Evolutionary conservation across 2,888 invertebrate genomes (phyloP), one percentile per base, ranked within the genome.

Genomic region (Omphaloscelis lunosa): DNA sequence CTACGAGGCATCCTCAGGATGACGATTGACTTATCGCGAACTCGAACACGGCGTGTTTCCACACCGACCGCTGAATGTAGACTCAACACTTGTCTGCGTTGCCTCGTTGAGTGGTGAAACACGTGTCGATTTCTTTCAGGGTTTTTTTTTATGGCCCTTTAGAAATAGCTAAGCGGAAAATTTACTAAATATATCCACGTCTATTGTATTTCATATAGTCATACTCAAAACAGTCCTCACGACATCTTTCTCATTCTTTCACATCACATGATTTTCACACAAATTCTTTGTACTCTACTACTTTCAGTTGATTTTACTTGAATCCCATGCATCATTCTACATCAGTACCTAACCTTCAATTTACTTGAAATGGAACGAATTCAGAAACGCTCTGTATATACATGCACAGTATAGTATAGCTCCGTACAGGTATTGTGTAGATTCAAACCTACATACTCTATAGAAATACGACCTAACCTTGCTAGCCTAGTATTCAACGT

Each of bases 401-500:
- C n/a, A 39, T 17, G 23, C 8, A 68, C 8, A n/a, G 20, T 23
- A 41, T 12, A 53, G n/a, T 29, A 59, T 56, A 58, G 48, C 15
- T 59, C 9, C 23, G 39, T 59, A 11, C 41, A 69, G 56, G 29
- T 71, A 73, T 79, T 79, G 70, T 67, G 15, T 58, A 11, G 45
- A 27, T 59, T 59, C n/a, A 51, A 12, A 66, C 41, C 27, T 53
- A 61, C 9, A 15, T 59, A 77, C 2, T 6, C 58, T 27, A 9
- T 59, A 59, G 41, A 48, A 59, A 63, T 67, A 71, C 53, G 45
- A 70, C 71, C 67, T 74, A 41, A 63, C 66, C 58, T 23, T 73
- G 56, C 17, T 39, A 8, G 9, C 27, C 53, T 56, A 48, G 67
- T 48, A 77, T 82, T 62, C 71, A 39, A 1, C 48, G 23, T 65